A percentile compares a stretch with the other conserved stretches of the same genome.
Conservation (phyloP, 1,140 invertebrate species). For the Pogonognathellus flavescens region DNA sequence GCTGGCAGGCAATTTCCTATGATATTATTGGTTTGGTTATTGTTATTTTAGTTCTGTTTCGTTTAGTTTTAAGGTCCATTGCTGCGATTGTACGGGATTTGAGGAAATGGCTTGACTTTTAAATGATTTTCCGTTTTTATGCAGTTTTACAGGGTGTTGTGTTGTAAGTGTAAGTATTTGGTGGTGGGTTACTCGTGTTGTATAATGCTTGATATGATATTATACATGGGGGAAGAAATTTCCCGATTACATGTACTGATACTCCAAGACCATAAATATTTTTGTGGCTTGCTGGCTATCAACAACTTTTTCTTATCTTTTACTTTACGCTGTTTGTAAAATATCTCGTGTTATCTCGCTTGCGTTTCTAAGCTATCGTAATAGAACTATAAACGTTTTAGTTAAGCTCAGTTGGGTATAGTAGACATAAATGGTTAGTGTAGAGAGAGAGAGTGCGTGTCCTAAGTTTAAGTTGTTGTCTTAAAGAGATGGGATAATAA, state of each 20-base stretch:
- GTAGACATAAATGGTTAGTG: not conserved
- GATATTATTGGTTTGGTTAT: constrained; percentile 22
- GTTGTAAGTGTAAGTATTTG: not conserved
- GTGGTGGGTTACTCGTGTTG: not conserved
- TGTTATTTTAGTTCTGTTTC: constrained; percentile 38
- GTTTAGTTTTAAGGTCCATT: not conserved
- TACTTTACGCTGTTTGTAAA: not conserved
- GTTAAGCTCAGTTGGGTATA: not conserved
- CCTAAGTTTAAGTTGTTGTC: not conserved
- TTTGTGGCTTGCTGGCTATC: constrained; percentile 25
- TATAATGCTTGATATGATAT: not conserved
- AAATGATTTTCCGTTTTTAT: constrained; percentile 49
- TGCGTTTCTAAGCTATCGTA: not conserved
- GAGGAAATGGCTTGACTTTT: constrained; percentile 20
- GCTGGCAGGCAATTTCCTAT: constrained; percentile 16
- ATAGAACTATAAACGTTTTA: not conserved
- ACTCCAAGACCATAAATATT: constrained; percentile 24
- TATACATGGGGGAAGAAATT: constrained; percentile 16
- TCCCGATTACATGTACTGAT: not conserved
- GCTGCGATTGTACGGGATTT: not conserved
- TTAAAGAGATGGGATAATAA: not conserved
- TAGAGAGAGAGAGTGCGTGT: not conserved
- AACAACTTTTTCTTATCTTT: constrained; percentile 46
- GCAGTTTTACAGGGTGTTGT: not conserved
- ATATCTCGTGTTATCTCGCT: not conserved